Base-by-base conservation (phyloP, 2,797 vertebrate species). In the Lagocephalus sceleratus region DNA sequence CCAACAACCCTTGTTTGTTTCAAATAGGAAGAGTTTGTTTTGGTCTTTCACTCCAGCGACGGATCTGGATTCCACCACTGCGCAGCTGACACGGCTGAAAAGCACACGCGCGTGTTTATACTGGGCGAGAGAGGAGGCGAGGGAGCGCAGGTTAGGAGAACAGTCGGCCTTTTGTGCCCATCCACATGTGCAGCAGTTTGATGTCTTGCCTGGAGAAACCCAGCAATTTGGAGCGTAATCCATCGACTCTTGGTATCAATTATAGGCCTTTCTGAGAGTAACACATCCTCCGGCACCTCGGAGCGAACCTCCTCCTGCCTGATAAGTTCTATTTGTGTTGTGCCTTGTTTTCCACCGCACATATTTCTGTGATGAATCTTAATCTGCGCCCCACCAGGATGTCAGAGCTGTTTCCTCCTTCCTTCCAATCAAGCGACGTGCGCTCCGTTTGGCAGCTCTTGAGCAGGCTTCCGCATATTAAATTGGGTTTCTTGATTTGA, bases 111-210 rank as follows among this genome's bases (percentile, higher is more conserved):
- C 9, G 32, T 74, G 70, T 75, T 73, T 83, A 65, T 66, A 75
- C 61, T 75, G 51, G 42, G 66, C 50, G 46, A 56, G 47, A 63
- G 55, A 53, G 63, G 64, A 66, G 71, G 75, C 48, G 8, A 35
- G 32, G 12, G 11, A 35, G 12, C 12, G 51, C 32, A 35, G 32
- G 32, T 35, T 35, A 54, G 66, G 54, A 68, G 70, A 87, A 87
- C 85, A 89, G 67, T 76, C 21, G 29, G 35, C 26, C 65, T 60
- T 71, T 81, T 88, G 76, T 86, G 65, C 69, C 52, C 64, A 38
- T 56, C 60, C 66, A 55, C 67, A 78, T 57, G 10, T 44, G 73
- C 68, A 70, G 57, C 54, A 57, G 58, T 61, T 87, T 85, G 74
- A 76, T 63, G 71, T 70, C 78, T 80, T 32, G 67, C 68, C 77